phyloP scores from a whole-genome alignment of 1,140 invertebrate species.

The Teleopsis dalmanni region DNA sequence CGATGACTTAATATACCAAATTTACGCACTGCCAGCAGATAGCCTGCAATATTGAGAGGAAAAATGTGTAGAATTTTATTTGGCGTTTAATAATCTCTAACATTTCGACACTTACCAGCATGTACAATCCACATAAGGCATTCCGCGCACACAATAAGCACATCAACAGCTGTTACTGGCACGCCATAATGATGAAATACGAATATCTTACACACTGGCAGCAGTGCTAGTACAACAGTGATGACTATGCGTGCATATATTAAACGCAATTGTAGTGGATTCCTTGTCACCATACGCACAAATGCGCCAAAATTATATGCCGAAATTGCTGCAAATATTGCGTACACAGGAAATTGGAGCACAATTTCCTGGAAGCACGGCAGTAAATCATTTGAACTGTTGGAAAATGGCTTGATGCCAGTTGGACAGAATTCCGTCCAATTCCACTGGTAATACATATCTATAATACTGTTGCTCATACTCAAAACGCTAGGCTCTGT shows the following conservation, averaged over 20 bases:
- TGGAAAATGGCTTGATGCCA: slow-evolving; percentile 57
- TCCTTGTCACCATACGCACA: slow-evolving; percentile 49
- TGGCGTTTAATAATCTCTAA: background rate
- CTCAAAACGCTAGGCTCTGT: too few species aligned
- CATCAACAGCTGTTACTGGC: slow-evolving; percentile 54
- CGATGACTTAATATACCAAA: background rate
- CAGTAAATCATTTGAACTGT: slow-evolving; percentile 61
- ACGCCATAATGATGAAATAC: slow-evolving; percentile 47
- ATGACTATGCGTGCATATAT: slow-evolving; percentile 57
- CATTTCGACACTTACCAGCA: slow-evolving; percentile 45
- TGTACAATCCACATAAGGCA: slow-evolving; percentile 72
- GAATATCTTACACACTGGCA: slow-evolving; percentile 60
- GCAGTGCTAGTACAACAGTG: slow-evolving; percentile 53
- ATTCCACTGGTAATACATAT: slow-evolving; percentile 49
- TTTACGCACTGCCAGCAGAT: slow-evolving; percentile 59
- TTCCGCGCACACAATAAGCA: slow-evolving; percentile 59
- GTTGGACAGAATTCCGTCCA: slow-evolving; percentile 66
- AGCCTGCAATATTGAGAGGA: slow-evolving; percentile 43
- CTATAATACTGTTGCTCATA: too few species aligned
- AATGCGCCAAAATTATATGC: slow-evolving; percentile 67
- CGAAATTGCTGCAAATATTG: slow-evolving; percentile 62
- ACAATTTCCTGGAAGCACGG: slow-evolving; percentile 74
- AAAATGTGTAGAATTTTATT: background rate
- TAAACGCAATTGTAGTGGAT: slow-evolving; percentile 51
- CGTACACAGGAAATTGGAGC: slow-evolving; percentile 62